These are phyloP conservation scores for Lanistes nyassanus DNA, from an alignment of 1,140 invertebrate species.

Conservation along the genomic window DNA sequence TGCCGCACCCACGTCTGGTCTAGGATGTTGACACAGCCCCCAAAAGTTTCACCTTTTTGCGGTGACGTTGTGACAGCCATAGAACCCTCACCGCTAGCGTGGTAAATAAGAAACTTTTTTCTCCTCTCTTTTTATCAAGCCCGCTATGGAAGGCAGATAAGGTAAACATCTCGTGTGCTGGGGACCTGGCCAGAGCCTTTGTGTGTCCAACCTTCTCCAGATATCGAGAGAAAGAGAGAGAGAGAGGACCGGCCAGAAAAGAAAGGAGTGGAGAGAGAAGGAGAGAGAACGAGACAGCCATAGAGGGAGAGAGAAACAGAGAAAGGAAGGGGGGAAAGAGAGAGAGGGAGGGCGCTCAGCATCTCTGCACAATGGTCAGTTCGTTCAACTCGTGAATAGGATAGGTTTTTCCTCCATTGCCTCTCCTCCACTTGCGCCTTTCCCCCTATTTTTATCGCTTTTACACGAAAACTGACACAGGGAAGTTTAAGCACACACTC, in stretches of 20 bases:
- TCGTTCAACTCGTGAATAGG: neutral
- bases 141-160: neutral
- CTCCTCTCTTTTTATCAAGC: neutral
- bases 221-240: neutral
- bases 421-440: neutral
- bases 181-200: neutral
- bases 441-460: neutral
- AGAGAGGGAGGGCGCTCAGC: neutral
- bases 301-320: no score
- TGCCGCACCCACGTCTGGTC: neutral
- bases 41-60: conserved; percentile 14
- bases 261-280: no score
- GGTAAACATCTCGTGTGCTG: conserved; percentile 15
- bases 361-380: neutral
- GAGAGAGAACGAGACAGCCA: no score
- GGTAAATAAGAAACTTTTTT: conserved; percentile 23
- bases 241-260: no score
- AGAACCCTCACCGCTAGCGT: conserved; percentile 8
- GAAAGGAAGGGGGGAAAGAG: neutral
- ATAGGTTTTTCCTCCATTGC: neutral
- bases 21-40: conserved; percentile 1
- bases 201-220: conserved; percentile 7
- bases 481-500: conserved; percentile 16
- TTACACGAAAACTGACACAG: conserved; percentile 15
- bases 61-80: conserved; percentile 21